Base-by-base conservation (phyloP, 30 jellyfish, hydroid and myxozoan species). In the Aurelia sp. region DNA sequence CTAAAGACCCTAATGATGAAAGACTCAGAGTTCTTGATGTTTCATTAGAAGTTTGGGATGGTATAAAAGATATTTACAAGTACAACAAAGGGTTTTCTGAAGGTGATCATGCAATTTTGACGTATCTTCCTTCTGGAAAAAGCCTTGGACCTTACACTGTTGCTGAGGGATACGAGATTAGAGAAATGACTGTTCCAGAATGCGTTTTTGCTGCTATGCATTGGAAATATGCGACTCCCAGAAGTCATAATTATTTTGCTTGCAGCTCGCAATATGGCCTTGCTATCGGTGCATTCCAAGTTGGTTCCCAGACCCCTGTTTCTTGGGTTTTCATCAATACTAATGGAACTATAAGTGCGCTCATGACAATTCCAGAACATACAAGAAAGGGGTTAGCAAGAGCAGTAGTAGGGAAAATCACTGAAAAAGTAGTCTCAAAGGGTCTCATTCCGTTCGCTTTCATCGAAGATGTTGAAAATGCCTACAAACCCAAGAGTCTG, bases 281-380 rank as follows among this genome's bases (percentile, higher is more conserved):
- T 15, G 91, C 91, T 1, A 60, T 82, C 50, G 91, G 91, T 9
- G 91, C 85, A 11, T 69, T 82, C 52, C 91, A 64, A 17, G 16
- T 6, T 27, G 85, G 78, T 58, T 52, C 85, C 16, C 78, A 17
- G 18, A 8, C 67, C 19, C 91, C 85, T 8, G 91, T 67, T 63
- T 67, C 91, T 27, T 82, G 91, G 91, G 85, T 40, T 16, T 67
- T 82, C 27, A 31, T 59, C 11, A n/a, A 47, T 40, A 31, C 30
- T 30, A 55, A 66, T 5, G 91, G 91, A 27, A 52, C 85, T 18
- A 67, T 82, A 58, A 48, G 74, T 68, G 85, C 77, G 3, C 71
- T 82, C 3, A 20, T 5, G 11, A 82, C 91, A 6, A 44, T 82
- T 10, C 76, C 74, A 17, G 84, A 51, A n/a, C 91, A 82, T 59